A percentile compares a stretch with the other conserved stretches of the same genome.
These are phyloP conservation scores for Coregonus sp. DNA, from an alignment of 2,797 vertebrate species.

Conservation along the genomic window DNA sequence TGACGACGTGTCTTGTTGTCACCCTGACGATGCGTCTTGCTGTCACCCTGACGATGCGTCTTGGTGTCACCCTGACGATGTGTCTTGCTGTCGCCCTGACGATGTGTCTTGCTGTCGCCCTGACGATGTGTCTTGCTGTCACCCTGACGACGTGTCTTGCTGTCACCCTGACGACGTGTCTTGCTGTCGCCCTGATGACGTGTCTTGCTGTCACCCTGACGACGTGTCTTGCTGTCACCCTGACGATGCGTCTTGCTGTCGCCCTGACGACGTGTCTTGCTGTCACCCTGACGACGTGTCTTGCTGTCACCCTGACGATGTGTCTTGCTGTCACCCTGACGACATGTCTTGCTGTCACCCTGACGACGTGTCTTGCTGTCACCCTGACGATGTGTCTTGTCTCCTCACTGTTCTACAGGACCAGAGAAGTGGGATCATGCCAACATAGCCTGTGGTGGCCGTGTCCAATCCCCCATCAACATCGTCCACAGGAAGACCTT, in stretches of 20 bases:
- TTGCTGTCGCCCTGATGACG: not conserved
- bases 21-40: not conserved
- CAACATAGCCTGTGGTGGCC: conserved; percentile 48
- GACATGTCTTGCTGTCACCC: not conserved
- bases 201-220: no score
- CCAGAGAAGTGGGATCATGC: conserved; percentile 72
- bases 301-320: not conserved
- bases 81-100: not conserved
- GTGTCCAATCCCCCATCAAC: conserved; percentile 85
- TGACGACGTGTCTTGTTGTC: no score
- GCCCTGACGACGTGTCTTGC: not conserved
- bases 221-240: not conserved
- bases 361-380: not conserved
- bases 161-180: not conserved
- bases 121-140: not conserved
- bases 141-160: no score
- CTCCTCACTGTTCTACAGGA: conserved; percentile 57
- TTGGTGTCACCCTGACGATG: not conserved
- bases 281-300: no score
- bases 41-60: no score
- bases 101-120: no score
- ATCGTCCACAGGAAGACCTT: conserved; percentile 74
- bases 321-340: not conserved
- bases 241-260: no score
- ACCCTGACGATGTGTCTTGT: not conserved